A percentile compares a stretch with the other conserved stretches of the same genome.
Conservation (phyloP, 2,797 vertebrate species). For the Gallinago solitaria region DNA sequence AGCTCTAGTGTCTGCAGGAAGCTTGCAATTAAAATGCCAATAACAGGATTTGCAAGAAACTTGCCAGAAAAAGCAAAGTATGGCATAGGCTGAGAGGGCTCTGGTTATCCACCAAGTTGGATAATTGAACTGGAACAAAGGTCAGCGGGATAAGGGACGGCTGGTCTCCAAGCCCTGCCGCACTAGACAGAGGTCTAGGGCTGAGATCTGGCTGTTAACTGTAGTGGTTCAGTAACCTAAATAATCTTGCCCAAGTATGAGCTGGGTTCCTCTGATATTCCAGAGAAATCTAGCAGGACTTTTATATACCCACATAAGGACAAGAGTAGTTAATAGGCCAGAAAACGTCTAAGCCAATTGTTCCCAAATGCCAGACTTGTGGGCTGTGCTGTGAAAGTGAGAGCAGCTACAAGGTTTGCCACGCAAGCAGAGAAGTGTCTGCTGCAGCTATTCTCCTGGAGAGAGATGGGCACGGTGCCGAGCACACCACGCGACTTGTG, state of each 20-base stretch:
- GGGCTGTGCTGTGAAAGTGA: neutral
- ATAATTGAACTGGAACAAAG: neutral
- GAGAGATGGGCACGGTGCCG: fast-evolving
- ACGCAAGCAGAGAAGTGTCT: neutral
- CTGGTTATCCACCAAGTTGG: neutral
- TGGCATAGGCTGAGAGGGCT: neutral
- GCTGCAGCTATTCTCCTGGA: neutral
- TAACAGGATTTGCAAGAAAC: neutral
- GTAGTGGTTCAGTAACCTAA: neutral
- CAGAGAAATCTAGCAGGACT: neutral
- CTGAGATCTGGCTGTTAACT: neutral
- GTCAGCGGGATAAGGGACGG: neutral
- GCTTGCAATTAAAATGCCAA: neutral
- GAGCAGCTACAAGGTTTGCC: neutral
- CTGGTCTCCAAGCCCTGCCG: neutral
- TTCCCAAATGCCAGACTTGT: neutral
- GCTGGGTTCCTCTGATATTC: neutral
- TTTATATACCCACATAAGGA: neutral
- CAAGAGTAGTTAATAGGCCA: neutral
- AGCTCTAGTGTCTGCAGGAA: neutral
- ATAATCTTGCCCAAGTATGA: neutral
- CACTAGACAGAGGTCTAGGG: neutral
- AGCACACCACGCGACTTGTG: fast-evolving
- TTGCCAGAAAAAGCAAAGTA: neutral
- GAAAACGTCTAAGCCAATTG: neutral